Conservation (phyloP, 2,797 vertebrate species). For the Eidolon dupreanum region DNA sequence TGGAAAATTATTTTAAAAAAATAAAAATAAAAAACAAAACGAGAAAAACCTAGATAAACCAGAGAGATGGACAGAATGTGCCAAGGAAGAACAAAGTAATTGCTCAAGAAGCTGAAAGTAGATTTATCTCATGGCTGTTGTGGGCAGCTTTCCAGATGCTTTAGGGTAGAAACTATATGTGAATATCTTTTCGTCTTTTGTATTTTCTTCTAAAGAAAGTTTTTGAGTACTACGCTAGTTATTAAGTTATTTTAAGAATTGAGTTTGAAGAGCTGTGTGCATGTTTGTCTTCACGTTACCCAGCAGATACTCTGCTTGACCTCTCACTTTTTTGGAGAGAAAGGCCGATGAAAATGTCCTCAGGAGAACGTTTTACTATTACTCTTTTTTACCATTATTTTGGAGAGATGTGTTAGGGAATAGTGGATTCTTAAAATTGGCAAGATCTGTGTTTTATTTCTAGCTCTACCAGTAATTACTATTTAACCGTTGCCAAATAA, state of each 20-base stretch:
- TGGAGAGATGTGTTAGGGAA: not conserved
- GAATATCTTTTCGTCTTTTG: not conserved
- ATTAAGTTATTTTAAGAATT: not conserved
- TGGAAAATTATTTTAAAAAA: slow-evolving; percentile 51
- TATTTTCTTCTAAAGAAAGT: not conserved
- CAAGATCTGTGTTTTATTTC: slow-evolving; percentile 39
- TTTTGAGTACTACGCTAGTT: not conserved
- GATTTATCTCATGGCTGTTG: not conserved
- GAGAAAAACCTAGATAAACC: not conserved
- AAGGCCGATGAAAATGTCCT: not conserved
- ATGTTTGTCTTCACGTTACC: not conserved
- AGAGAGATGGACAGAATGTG: not conserved
- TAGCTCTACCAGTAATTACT: not conserved
- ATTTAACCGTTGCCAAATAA: not conserved
- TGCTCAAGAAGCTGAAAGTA: not conserved
- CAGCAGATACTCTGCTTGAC: not conserved
- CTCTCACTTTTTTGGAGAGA: not conserved
- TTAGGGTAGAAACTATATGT: not conserved
- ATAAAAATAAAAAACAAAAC: not conserved
- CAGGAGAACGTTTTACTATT: not conserved
- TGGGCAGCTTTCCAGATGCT: not conserved
- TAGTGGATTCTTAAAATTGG: not conserved
- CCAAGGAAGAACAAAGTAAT: not conserved
- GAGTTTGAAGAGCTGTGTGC: not conserved
- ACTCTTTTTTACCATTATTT: not conserved